Percentiles rank a stretch among this genome's conserved stretches.
Evolutionary conservation across 1,140 invertebrate species (phyloP).

Genomic region (Delia radicum): DNA sequence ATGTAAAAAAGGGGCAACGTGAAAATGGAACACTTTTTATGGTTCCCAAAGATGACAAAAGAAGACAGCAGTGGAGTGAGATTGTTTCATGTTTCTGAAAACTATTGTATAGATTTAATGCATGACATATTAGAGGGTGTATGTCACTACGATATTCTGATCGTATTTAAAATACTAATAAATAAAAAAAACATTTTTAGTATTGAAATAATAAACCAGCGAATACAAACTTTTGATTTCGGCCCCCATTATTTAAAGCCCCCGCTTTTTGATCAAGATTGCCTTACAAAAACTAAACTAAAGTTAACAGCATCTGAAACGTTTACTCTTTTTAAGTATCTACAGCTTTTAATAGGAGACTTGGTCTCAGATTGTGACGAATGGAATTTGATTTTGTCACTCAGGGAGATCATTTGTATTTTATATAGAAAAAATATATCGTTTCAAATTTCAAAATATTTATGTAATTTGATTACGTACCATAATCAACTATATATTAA

Average conservation of each 20-base stretch:
- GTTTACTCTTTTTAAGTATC: background rate
- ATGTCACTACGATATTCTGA: background rate
- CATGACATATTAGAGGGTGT: conserved; percentile 24
- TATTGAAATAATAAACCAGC: background rate
- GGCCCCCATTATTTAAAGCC: background rate
- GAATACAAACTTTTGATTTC: conserved; percentile 12
- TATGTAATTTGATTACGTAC: background rate
- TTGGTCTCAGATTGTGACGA: background rate
- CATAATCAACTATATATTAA: conserved; percentile 1
- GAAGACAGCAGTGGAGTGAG: background rate
- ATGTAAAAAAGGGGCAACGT: too few relatives aligned
- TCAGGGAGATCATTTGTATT: conserved; percentile 14
- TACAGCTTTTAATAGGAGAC: conserved; percentile 10
- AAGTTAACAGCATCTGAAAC: conserved; percentile 9
- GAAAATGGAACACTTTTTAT: too few relatives aligned
- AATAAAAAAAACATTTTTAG: background rate
- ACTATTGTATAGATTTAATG: conserved; percentile 11
- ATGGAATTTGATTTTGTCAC: background rate
- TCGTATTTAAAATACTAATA: background rate
- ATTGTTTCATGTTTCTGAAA: conserved; percentile 11
- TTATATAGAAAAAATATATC: background rate
- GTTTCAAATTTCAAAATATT: background rate
- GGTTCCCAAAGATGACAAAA: background rate
- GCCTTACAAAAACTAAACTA: background rate
- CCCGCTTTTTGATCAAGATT: background rate